These are phyloP conservation scores for Papilio elwesi DNA, from an alignment of 2,888 invertebrate species.

Conservation along the genomic window DNA sequence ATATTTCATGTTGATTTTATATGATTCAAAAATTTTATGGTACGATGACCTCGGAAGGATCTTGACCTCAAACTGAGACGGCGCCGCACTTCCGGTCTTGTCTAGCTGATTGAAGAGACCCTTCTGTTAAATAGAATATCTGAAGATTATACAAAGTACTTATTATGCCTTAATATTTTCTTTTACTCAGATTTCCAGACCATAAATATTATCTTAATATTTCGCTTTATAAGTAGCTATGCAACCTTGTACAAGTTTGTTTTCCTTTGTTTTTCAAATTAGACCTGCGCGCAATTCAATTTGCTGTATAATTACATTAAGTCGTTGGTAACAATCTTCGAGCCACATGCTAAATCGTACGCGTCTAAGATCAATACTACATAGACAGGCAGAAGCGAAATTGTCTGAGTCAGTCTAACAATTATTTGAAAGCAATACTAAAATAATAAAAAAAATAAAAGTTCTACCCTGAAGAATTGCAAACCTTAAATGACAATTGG, in stretches of 20 bases:
- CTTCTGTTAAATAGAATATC: background rate
- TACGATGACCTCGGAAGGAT: conserved; percentile 8
- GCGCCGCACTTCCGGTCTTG: conserved; percentile 13
- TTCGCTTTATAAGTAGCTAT: background rate
- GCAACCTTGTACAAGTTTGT: background rate
- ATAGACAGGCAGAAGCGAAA: too few relatives aligned
- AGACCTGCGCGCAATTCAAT: background rate
- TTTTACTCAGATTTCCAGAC: background rate
- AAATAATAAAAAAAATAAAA: too few relatives aligned
- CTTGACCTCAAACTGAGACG: conserved; percentile 16
- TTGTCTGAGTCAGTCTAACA: too few relatives aligned
- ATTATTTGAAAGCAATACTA: too few relatives aligned
- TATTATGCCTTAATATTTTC: background rate
- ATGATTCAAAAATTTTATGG: background rate
- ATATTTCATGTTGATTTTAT: background rate
- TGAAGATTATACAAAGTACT: too few relatives aligned
- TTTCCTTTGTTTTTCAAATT: conserved; percentile 4
- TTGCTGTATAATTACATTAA: conserved; percentile 2
- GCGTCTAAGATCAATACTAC: too few relatives aligned
- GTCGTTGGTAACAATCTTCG: too few relatives aligned
- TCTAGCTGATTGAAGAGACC: conserved; percentile 4
- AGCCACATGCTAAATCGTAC: too few relatives aligned
- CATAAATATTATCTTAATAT: too few relatives aligned
- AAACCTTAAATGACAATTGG: too few relatives aligned
- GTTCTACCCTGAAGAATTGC: too few relatives aligned